A percentile compares a stretch with the other conserved stretches of the same genome.
Evolutionary conservation across 2,888 invertebrate genomes (phyloP).

Genomic region (Phaonia tiefii): DNA sequence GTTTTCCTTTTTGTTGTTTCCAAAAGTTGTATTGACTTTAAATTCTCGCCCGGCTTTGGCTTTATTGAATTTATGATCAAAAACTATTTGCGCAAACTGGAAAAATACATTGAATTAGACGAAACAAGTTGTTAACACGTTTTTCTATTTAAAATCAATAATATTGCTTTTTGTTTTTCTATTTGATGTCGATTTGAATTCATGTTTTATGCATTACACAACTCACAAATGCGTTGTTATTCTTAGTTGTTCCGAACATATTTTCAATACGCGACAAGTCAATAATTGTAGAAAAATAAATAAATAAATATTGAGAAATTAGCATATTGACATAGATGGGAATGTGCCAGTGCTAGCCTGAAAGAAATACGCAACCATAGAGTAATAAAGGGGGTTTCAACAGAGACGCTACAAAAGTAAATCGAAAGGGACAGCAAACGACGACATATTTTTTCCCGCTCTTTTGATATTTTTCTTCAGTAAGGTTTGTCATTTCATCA

Average conservation of each 20-base stretch:
- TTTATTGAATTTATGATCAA: background rate
- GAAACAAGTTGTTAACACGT: conserved; percentile 62
- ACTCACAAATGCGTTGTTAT: conserved; percentile 31
- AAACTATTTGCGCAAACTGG: conserved; percentile 37
- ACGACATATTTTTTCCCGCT: no score
- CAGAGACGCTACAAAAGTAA: no score
- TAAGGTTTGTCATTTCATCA: no score
- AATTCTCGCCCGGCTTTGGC: conserved; percentile 12
- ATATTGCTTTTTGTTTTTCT: background rate
- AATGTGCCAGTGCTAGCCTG: no score
- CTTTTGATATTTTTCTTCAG: no score
- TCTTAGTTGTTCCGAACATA: background rate
- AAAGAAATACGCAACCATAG: no score
- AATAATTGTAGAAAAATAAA: background rate
- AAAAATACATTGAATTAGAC: background rate
- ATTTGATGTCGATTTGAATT: conserved; percentile 56
- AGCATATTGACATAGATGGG: conserved; percentile 12
- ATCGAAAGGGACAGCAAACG: no score
- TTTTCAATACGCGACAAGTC: conserved; percentile 20
- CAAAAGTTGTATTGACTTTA: background rate
- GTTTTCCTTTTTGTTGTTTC: conserved; percentile 8
- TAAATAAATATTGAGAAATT: background rate
- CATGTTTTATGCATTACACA: conserved; percentile 64
- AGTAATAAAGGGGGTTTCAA: no score
- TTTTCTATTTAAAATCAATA: conserved; percentile 55